A percentile compares a stretch with the other conserved stretches of the same genome.
Evolutionary conservation across 1,140 invertebrate species (phyloP).

Genomic region (Apis cerana): DNA sequence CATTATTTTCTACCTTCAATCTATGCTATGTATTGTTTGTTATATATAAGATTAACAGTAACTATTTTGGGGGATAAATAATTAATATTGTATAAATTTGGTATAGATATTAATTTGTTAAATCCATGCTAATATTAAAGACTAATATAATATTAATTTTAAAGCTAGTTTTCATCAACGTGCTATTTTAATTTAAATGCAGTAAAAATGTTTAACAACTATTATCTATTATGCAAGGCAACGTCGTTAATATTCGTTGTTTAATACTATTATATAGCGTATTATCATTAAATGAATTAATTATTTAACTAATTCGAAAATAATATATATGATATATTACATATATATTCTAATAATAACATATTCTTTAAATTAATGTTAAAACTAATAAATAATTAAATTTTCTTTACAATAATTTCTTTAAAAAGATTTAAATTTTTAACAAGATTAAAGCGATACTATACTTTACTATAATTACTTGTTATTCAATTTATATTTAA

Average conservation of each 20-base stretch:
- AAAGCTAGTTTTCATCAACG: neutral
- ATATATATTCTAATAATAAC: no score
- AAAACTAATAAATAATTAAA: neutral
- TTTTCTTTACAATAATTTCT: neutral
- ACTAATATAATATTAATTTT: neutral
- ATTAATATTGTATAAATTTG: neutral
- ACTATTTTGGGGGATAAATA: neutral
- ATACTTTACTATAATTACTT: no score
- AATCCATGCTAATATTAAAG: neutral
- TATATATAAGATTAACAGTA: neutral
- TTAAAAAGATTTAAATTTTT: neutral
- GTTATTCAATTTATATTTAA: no score
- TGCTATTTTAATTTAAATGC: neutral
- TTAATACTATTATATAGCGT: neutral
- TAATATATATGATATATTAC: no score
- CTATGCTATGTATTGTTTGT: neutral
- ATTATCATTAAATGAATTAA: neutral
- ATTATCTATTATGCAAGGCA: constrained; percentile 16
- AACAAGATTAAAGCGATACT: neutral
- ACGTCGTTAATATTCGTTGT: neutral
- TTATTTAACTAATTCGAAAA: neutral
- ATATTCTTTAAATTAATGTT: neutral
- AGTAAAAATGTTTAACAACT: constrained; percentile 7
- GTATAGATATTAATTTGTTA: neutral
- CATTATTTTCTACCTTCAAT: neutral